Conservation (phyloP, 1,140 invertebrate species). For the Proales similis region DNA sequence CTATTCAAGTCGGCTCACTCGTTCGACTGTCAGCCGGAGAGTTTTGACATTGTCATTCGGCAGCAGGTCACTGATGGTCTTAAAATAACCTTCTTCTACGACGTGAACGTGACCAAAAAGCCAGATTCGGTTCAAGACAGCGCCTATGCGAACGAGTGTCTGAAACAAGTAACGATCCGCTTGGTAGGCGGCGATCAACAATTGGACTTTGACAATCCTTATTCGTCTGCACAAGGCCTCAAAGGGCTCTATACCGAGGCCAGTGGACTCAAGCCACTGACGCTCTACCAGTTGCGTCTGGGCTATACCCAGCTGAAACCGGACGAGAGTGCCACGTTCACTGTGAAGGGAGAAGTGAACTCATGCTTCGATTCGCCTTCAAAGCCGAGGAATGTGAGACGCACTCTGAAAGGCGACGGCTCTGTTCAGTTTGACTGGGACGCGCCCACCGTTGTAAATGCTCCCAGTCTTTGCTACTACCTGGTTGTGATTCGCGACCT, state of each 20-base stretch:
- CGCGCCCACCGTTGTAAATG: neutral
- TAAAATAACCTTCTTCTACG: too few relatives aligned
- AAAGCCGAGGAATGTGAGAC: neutral
- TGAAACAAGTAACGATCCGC: neutral
- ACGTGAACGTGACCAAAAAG: neutral
- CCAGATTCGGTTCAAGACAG: neutral
- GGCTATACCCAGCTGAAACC: constrained; percentile 16
- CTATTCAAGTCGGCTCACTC: too few relatives aligned
- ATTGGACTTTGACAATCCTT: too few relatives aligned
- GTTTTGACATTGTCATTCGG: too few relatives aligned
- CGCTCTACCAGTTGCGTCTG: neutral
- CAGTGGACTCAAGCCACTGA: too few relatives aligned
- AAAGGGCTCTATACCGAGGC: neutral
- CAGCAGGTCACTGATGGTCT: too few relatives aligned
- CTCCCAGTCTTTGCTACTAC: constrained; percentile 31
- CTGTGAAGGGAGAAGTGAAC: neutral
- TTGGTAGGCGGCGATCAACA: neutral
- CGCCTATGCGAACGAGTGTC: neutral
- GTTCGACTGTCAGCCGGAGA: too few relatives aligned
- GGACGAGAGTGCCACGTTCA: too few relatives aligned
- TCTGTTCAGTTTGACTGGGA: neutral
- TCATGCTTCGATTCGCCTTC: neutral
- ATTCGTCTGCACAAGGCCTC: neutral
- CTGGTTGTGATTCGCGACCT: neutral
- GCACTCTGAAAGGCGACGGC: neutral